A percentile compares a stretch with the other conserved stretches of the same genome.
Conservation (phyloP, 1,140 invertebrate genomes). For the Ceratina australensis region DNA sequence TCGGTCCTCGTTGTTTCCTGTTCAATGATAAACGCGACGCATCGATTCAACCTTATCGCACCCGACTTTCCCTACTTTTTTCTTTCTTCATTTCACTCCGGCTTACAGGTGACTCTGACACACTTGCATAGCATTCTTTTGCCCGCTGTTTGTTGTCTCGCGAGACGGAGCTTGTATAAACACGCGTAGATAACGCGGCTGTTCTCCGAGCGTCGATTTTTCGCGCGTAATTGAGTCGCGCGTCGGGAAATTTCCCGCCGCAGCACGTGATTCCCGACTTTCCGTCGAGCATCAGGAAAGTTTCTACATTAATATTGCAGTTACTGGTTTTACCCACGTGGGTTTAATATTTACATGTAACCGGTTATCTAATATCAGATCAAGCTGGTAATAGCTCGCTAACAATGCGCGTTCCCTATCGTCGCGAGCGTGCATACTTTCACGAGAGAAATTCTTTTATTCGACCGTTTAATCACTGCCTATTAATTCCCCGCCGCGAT, state of each 20-base stretch:
- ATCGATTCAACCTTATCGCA: conserved; percentile 25
- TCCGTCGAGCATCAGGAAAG: conserved; percentile 16
- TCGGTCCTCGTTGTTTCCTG: background rate
- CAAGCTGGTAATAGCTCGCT: too few species aligned
- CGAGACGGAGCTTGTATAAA: background rate
- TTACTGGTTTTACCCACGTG: too few species aligned
- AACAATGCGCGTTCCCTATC: too few species aligned
- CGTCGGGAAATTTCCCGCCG: conserved; percentile 37
- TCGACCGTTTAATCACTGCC: too few species aligned
- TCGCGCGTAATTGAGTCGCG: background rate
- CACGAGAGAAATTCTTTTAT: too few species aligned
- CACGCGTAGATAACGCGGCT: background rate
- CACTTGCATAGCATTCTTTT: conserved; percentile 3
- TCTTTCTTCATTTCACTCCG: background rate
- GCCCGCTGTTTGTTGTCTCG: background rate
- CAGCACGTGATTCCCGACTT: conserved; percentile 36
- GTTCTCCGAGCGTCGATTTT: conserved; percentile 22
- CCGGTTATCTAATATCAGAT: too few species aligned
- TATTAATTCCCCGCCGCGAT: too few species aligned
- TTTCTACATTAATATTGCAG: background rate
- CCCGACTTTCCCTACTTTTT: background rate
- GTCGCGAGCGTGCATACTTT: too few species aligned
- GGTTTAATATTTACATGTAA: too few species aligned
- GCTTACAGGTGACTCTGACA: conserved; percentile 18
- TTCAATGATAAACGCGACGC: conserved; percentile 18